These are phyloP conservation scores for Staurois parvus DNA, from an alignment of 2,797 vertebrate species.

Conservation along the genomic window DNA sequence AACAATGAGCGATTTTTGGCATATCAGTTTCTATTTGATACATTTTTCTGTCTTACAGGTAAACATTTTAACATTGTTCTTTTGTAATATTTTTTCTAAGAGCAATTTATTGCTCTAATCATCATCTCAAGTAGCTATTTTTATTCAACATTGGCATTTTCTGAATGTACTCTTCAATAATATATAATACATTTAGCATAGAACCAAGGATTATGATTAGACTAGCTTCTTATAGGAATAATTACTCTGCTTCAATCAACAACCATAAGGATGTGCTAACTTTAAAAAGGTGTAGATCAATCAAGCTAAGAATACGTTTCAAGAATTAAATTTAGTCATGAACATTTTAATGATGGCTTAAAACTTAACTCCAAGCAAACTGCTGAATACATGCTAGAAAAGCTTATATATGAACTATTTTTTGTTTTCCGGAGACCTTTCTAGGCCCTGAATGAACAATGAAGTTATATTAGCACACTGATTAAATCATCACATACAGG, in stretches of 20 bases:
- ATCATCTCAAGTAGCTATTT: background rate
- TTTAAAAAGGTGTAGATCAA: background rate
- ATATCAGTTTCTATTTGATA: background rate
- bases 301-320: background rate
- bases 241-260: constrained; percentile 4
- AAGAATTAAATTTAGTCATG: background rate
- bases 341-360: background rate
- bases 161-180: background rate
- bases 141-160: background rate
- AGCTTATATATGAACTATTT: background rate
- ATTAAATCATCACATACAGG: no score
- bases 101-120: background rate
- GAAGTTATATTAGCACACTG: no score
- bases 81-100: background rate
- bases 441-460: no score
- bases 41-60: no score
- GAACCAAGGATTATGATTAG: background rate
- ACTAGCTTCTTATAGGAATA: background rate
- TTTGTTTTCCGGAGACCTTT: no score
- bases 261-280: background rate
- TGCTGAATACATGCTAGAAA: background rate
- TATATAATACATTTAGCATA: background rate
- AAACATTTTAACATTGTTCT: background rate
- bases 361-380: background rate
- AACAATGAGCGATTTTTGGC: background rate